Evolutionary conservation across 2,113 vertebrate species (phyloP).

Genomic region (Gila orcuttii): DNA sequence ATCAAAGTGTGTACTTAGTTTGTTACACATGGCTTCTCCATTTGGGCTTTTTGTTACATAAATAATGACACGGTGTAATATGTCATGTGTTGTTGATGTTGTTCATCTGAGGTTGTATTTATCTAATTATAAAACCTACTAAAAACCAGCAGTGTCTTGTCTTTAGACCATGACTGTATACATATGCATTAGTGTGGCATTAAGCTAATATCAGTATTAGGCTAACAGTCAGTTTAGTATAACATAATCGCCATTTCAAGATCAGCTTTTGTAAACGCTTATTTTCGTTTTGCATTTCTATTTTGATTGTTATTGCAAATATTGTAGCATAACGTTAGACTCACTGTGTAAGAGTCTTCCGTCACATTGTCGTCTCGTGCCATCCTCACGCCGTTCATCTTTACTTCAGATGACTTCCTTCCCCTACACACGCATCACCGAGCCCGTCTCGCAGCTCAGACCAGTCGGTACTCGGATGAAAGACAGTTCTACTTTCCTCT

Average conservation of each 20-base stretch:
- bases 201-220: too few species aligned
- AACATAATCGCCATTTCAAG: background rate
- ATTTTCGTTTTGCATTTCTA: background rate
- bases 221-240: background rate
- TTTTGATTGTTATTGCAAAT: background rate
- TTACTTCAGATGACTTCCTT: conserved; percentile 12
- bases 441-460: background rate
- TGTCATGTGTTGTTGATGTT: too few species aligned
- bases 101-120: too few species aligned
- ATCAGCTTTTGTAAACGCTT: background rate
- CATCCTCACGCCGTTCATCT: conserved; percentile 16
- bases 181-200: too few species aligned
- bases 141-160: too few species aligned
- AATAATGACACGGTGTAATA: too few species aligned
- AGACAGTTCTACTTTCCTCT: background rate
- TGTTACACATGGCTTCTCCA: too few species aligned
- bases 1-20: too few species aligned
- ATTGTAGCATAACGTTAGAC: background rate
- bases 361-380: background rate
- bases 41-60: too few species aligned
- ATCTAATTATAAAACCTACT: too few species aligned
- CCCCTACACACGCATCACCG: background rate
- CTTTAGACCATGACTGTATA: too few species aligned
- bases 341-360: conserved; percentile 17
- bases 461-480: background rate